Percentiles rank a stretch among this genome's conserved stretches.
phyloP scores from a whole-genome alignment of 2,113 vertebrate species.

The Sebastes schlegelii region DNA sequence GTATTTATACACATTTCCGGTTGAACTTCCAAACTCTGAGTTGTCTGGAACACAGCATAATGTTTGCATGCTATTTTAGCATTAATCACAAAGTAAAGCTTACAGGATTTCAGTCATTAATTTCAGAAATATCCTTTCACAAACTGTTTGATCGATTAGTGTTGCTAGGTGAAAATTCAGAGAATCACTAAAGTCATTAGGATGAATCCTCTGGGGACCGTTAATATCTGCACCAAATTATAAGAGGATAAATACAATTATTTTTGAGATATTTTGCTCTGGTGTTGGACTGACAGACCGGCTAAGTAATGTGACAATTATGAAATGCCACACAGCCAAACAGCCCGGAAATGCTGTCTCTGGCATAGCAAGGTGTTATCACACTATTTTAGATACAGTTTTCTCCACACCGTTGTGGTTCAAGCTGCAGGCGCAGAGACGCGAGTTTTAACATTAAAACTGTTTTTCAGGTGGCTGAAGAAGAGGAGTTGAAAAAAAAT shows the following conservation, averaged over 20 bases:
- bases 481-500: neutral
- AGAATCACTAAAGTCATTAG: neutral
- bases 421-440: neutral
- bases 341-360: slow-evolving; percentile 1
- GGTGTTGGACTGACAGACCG: neutral
- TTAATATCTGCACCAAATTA: neutral
- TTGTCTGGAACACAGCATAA: neutral
- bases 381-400: slow-evolving; percentile 29
- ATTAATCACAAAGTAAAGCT: neutral
- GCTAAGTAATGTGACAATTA: slow-evolving; percentile 21
- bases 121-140: neutral
- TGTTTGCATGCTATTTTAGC: neutral
- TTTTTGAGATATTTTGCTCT: neutral
- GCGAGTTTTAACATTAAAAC: neutral
- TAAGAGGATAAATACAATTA: slow-evolving; percentile 3
- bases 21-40: too few relatives aligned
- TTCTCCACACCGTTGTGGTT: neutral
- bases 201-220: neutral
- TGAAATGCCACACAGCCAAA: slow-evolving; percentile 28
- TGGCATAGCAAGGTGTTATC: slow-evolving; percentile 30
- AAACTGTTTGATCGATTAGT: neutral
- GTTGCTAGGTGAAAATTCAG: neutral
- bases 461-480: slow-evolving; percentile 2
- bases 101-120: neutral
- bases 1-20: too few relatives aligned